phyloP scores from a whole-genome alignment of 1,140 invertebrate species.

The Drosophila aff. region DNA sequence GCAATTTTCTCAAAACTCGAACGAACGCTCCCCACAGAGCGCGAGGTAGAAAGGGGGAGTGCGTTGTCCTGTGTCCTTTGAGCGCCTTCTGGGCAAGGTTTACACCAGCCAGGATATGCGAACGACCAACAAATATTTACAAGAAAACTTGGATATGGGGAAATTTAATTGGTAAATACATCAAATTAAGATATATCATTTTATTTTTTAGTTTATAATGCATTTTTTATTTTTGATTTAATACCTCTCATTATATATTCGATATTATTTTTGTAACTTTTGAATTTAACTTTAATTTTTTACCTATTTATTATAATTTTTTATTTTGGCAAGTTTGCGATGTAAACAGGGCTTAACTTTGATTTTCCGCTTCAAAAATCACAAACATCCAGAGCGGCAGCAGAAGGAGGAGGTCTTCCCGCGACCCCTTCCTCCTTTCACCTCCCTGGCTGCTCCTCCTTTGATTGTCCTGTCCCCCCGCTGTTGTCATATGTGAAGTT shows the following conservation, averaged over 20 bases:
- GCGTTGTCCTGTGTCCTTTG: constrained; percentile 14
- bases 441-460: constrained; percentile 4
- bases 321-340: background rate
- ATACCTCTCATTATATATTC: background rate
- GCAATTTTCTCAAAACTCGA: constrained; percentile 83
- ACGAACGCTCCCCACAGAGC: constrained; percentile 24
- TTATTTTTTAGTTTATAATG: no score
- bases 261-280: background rate
- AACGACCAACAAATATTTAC: background rate
- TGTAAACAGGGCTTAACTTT: constrained; percentile 51
- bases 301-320: background rate
- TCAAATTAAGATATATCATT: no score
- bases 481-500: constrained; percentile 80
- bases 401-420: constrained; percentile 5
- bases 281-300: background rate
- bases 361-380: constrained; percentile 62
- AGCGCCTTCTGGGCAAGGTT: constrained; percentile 3
- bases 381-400: constrained; percentile 46
- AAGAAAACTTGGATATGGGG: no score
- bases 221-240: no score
- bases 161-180: no score
- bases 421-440: background rate
- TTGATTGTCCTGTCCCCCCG: constrained; percentile 38
- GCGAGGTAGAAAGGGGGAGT: background rate
- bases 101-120: constrained; percentile 5